Conservation (phyloP, 64 coral and sea anemone species). For the Stylophora pistillata region DNA sequence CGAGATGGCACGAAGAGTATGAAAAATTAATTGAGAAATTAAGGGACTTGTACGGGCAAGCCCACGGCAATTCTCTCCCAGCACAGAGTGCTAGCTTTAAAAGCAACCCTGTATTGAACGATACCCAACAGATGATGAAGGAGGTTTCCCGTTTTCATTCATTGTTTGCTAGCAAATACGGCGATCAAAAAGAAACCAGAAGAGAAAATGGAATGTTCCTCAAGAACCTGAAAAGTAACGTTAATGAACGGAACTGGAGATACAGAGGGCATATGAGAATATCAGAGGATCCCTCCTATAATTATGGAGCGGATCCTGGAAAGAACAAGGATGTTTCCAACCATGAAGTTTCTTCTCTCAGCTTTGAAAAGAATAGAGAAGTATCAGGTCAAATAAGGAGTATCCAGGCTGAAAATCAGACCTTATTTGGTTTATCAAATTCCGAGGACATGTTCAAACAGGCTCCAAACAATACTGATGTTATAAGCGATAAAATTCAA, state of each 20-base stretch:
- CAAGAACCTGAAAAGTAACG: background rate
- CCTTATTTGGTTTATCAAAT: background rate
- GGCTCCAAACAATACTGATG: background rate
- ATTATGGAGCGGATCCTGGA: too few species aligned
- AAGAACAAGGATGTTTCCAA: background rate
- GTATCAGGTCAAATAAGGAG: constrained; percentile 10
- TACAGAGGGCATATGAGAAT: background rate
- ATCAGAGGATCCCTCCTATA: background rate
- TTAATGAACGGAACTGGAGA: too few species aligned
- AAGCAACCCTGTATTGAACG: background rate
- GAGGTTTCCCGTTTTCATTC: constrained; percentile 22
- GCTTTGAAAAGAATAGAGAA: background rate
- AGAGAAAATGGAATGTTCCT: background rate
- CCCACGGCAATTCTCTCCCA: background rate
- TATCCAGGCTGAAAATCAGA: background rate
- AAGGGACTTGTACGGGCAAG: background rate
- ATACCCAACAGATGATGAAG: constrained; percentile 20
- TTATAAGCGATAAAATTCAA: background rate
- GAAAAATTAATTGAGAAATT: constrained; percentile 9
- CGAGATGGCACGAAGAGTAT: constrained; percentile 26
- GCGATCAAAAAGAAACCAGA: background rate
- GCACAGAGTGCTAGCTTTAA: background rate
- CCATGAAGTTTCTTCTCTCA: background rate
- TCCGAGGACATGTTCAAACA: background rate
- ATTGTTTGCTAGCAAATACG: background rate